phyloP scores from a whole-genome alignment of 2,888 invertebrate species.

The Magallana nippona region DNA sequence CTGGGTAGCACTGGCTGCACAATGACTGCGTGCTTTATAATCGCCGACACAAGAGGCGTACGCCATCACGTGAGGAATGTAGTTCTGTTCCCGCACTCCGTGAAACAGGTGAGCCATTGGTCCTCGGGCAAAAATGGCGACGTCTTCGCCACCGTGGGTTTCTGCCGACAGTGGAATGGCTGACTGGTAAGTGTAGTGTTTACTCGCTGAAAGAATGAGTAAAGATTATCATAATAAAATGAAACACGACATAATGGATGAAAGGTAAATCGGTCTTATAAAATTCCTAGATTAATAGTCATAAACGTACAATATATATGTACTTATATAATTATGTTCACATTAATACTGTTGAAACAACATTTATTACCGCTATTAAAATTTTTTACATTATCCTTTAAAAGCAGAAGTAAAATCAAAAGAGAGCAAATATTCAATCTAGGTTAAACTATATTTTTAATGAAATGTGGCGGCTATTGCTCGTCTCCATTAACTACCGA shows the following conservation, averaged over 20 bases:
- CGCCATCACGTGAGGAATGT: conserved; percentile 91
- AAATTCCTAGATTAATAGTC: too few species aligned
- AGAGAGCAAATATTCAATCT: too few species aligned
- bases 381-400: too few species aligned
- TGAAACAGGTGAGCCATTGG: conserved; percentile 90
- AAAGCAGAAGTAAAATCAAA: too few species aligned
- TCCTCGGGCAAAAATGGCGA: conserved; percentile 91
- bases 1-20: background rate
- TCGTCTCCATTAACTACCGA: too few species aligned
- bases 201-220: conserved; percentile 22
- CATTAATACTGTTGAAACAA: too few species aligned
- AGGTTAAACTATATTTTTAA: too few species aligned
- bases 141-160: conserved; percentile 85
- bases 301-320: too few species aligned
- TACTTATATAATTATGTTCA: too few species aligned
- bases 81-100: conserved; percentile 93
- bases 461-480: too few species aligned
- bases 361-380: too few species aligned
- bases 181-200: conserved; percentile 58
- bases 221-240: background rate
- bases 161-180: conserved; percentile 67
- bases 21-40: conserved; percentile 21
- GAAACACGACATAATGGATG: background rate
- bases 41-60: conserved; percentile 89
- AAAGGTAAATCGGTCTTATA: too few species aligned